Evolutionary conservation across 2,797 vertebrate species (phyloP), one percentile per base, ranked within the genome.

Genomic region (Anas bahamensis): DNA sequence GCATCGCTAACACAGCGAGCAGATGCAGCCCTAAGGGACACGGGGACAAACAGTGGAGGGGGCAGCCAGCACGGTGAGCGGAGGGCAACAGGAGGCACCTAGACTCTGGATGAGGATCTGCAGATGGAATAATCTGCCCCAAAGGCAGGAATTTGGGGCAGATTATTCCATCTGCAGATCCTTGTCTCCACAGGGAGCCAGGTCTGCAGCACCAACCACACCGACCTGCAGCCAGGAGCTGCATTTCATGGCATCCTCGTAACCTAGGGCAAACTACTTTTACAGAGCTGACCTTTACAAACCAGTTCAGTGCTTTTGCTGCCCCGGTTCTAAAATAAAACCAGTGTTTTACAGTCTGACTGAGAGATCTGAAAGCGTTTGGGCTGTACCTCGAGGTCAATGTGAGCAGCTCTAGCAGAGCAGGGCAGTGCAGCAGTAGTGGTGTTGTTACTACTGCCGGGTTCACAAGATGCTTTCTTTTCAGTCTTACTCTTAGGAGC

Each of bases 401-500:
- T 14, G 68, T 71, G 42, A 64, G 55, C 10, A 75, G 56, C n/a
- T 87, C 71, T 75, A 18, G 3, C 77, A 18, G 3, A 91, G 90
- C 91, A 92, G 52, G 60, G 46, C 61, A 92, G 29, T 59, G 63
- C 31, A 33, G 14, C 37, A 72, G 69, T 88, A 41, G 8, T 68
- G 57, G 53, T n/a, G 33, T 29, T 84, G 80, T 59, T 70, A 37
- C 63, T 79, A 42, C 65, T 63, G 24, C 10, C 16, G 13, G 35
- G 86, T 42, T 96, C 80, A 88, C 33, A 73, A 1, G 24, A 92
- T 16, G 6, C 72, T 93, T 95, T 74, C 55, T 83, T 80, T 93
- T 83, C 68, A 73, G 75, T 53, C 77, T 88, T 95, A 95, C 95
- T 96, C 82, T 94, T 94, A 95, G 94, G 81, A 96, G 69, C 61